These are phyloP conservation scores for Bos javanicus DNA, from an alignment of 2,113 vertebrate species.

Conservation along the genomic window DNA sequence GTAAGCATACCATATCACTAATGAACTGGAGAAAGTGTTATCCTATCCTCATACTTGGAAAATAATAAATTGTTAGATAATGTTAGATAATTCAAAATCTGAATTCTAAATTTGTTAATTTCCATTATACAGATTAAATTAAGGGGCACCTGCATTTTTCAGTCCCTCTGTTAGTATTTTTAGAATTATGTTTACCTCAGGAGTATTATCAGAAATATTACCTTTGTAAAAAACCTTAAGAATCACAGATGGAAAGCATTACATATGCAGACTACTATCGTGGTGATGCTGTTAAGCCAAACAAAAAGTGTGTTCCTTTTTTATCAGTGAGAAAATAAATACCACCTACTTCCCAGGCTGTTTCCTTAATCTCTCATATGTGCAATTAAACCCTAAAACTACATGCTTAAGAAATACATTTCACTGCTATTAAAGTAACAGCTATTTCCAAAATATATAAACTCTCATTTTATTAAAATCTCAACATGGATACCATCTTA, in stretches of 20 bases:
- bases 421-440: neutral
- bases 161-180: constrained; percentile 17
- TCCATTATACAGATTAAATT: neutral
- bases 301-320: constrained; percentile 25
- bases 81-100: neutral
- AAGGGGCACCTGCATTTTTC: neutral
- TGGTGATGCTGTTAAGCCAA: neutral
- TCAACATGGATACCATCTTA: constrained; percentile 50
- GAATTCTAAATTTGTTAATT: neutral
- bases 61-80: neutral
- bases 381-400: constrained; percentile 52
- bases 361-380: constrained; percentile 44
- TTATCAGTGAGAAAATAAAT: constrained; percentile 52
- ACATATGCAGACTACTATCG: neutral
- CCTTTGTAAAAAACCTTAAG: constrained; percentile 29
- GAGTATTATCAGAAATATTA: constrained; percentile 40
- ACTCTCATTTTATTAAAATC: constrained; percentile 60
- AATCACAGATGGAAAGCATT: constrained; percentile 36
- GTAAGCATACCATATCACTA: neutral
- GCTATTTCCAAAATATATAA: constrained; percentile 54
- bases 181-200: constrained; percentile 41
- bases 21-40: constrained; percentile 8
- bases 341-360: constrained; percentile 35
- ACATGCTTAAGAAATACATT: constrained; percentile 23
- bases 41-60: neutral